Evolutionary conservation across 2,797 vertebrate species (phyloP).

Genomic region (Poecile montanus): DNA sequence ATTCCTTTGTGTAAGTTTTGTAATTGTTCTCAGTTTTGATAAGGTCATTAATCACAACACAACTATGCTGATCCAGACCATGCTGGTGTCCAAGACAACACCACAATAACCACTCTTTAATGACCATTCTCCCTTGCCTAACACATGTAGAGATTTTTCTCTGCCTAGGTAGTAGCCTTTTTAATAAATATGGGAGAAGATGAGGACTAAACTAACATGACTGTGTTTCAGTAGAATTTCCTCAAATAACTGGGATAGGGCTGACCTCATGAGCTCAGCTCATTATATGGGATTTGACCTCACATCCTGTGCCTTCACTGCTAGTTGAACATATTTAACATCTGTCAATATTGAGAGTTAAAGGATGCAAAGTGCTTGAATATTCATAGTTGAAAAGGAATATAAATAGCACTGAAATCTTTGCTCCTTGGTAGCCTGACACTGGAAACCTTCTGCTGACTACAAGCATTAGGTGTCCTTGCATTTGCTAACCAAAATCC

Average conservation of each 20-base stretch:
- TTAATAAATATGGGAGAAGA: background rate
- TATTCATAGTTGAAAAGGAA: background rate
- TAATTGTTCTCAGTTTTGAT: conserved; percentile 21
- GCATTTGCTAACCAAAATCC: conserved; percentile 5
- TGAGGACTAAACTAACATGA: background rate
- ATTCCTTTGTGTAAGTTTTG: conserved; percentile 22
- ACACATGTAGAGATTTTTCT: background rate
- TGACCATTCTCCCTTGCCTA: background rate
- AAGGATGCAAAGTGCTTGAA: background rate
- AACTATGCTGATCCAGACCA: background rate
- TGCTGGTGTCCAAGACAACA: background rate
- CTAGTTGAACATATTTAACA: background rate
- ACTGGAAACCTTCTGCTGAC: conserved; percentile 1
- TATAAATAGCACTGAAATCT: background rate
- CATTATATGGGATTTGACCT: background rate
- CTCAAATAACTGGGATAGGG: background rate
- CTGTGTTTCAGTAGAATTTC: background rate
- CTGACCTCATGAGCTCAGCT: background rate
- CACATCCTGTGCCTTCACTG: background rate
- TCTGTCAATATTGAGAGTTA: background rate
- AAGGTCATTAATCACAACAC: conserved; percentile 41
- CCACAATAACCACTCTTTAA: background rate
- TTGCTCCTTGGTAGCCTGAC: background rate
- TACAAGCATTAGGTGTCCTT: background rate
- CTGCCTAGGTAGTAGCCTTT: background rate